Base-by-base conservation (phyloP, 2,113 vertebrate species). In the Podocnemis expansa region DNA sequence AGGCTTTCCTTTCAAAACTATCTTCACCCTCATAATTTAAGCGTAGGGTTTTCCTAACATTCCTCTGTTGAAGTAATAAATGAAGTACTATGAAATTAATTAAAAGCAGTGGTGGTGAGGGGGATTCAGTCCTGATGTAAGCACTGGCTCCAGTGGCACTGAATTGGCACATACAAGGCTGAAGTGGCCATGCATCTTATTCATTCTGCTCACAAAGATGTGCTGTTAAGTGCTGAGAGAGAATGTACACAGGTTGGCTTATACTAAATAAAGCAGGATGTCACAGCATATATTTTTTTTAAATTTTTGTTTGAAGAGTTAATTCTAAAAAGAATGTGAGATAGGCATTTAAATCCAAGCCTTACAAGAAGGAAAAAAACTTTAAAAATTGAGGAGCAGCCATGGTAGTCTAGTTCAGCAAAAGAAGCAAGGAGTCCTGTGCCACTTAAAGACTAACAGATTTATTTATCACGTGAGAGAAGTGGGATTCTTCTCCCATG, bases 1-100 rank as follows among this genome's bases (percentile, higher is more conserved):
- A 11, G 0, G 24, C 5, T 1, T 43, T 47, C 34, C 31, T 70
- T 34, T n/a, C 1, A 55, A 4, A 12, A 34, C 4, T n/a, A 43
- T 14, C 17, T 51, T 21, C 17, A 5, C 24, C 25, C 60, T 56
- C 70, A 43, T 22, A 38, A 81, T 80, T 87, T 38, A 22, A 78
- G 16, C 45, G 82, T 31, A 78, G 78, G 56, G 85, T 31, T 24
- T 85, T 25, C 51, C 19, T 3, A 43, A 5, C 27, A 31, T 76
- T 83, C 56, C 6, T 78, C 7, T 34, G 3, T 27, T 79, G 38
- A 31, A 93, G 70, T 73, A 2, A 8, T 55, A 87, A 87, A 45
- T 17, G 17, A 24, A 73, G n/a, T 75, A 38, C 21, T 24, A 43
- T 75, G 41, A 75, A 75, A 75, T 75, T 75, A 75, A 75, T 38